Conservation (phyloP, 2,797 vertebrate genomes). For the Coreius guichenoti region DNA sequence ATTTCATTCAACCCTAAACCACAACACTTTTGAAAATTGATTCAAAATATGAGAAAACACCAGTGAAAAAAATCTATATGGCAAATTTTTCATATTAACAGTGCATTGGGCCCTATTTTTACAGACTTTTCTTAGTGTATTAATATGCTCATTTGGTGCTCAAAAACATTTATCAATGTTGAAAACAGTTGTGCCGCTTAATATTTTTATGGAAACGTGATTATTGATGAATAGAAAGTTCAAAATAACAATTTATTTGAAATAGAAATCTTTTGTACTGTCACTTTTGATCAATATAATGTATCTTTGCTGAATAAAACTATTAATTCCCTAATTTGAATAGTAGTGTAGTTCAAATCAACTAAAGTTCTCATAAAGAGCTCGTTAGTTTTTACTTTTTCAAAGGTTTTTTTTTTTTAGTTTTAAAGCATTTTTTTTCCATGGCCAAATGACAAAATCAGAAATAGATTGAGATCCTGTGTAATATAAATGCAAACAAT, state of each 20-base stretch:
- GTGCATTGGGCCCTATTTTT: background rate
- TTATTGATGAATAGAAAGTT: background rate
- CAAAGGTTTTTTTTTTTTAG: background rate
- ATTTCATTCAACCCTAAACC: background rate
- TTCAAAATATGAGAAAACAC: background rate
- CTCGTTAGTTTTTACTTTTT: background rate
- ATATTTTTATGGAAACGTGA: background rate
- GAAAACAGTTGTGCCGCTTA: background rate
- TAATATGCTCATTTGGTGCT: background rate
- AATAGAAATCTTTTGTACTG: background rate
- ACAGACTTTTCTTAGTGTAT: background rate
- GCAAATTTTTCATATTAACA: too few relatives aligned
- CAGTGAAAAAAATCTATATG: background rate
- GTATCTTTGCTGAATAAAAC: background rate
- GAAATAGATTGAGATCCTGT: conserved; percentile 1
- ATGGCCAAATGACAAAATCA: background rate
- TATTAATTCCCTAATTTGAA: background rate
- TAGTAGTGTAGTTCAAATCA: background rate
- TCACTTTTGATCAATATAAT: background rate
- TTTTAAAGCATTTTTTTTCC: background rate
- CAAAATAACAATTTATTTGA: background rate
- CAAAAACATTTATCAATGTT: background rate
- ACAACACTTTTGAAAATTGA: background rate
- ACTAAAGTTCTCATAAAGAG: background rate
- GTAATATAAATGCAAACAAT: conserved; percentile 71